These are phyloP conservation scores for Odocoileus hemionus DNA, from an alignment of 2,113 vertebrate genomes.

Conservation along the genomic window DNA sequence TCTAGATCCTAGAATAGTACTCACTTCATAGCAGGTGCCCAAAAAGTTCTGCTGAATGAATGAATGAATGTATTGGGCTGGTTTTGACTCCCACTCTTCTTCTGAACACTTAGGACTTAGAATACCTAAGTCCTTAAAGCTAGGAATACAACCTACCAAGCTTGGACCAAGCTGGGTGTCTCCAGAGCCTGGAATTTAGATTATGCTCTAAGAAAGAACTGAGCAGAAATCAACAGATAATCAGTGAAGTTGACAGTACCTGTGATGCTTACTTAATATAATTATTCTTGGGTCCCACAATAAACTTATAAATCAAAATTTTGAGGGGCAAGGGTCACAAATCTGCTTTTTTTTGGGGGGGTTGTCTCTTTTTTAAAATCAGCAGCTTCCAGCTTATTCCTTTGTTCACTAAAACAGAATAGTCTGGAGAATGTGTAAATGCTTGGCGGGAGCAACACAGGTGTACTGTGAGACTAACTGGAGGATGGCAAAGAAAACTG, in stretches of 20 bases:
- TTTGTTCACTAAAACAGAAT: background rate
- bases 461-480: background rate
- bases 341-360: background rate
- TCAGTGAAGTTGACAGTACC: background rate
- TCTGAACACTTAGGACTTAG: background rate
- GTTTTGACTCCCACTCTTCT: background rate
- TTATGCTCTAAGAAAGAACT: background rate
- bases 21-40: background rate
- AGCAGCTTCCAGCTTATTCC: background rate
- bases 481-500: background rate
- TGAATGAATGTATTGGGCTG: background rate
- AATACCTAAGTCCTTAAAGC: background rate
- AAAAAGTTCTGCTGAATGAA: background rate
- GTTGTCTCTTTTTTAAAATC: background rate
- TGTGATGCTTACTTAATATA: background rate
- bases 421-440: background rate
- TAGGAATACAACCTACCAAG: background rate
- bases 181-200: background rate
- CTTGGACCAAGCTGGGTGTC: background rate
- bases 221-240: background rate
- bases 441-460: background rate
- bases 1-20: background rate
- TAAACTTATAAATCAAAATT: background rate
- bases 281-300: background rate
- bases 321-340: background rate